These are phyloP conservation scores for Tetranychus piercei DNA, from an alignment of 2,888 invertebrate genomes.

Conservation along the genomic window DNA sequence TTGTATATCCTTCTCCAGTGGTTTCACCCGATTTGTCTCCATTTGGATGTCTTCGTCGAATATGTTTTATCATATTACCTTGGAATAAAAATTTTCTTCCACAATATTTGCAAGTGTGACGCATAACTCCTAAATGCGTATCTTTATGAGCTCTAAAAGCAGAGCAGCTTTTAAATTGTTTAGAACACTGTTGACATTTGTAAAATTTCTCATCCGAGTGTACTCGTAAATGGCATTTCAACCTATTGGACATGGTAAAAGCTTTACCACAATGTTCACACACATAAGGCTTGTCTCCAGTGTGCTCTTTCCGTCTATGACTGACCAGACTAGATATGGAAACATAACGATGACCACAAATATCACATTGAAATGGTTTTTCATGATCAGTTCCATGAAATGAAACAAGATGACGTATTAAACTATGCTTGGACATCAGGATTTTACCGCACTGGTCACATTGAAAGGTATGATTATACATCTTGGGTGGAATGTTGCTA, in stretches of 20 bases:
- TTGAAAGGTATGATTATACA: slow-evolving; percentile 11
- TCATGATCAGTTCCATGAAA: slow-evolving; percentile 13
- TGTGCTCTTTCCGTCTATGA: slow-evolving; percentile 22
- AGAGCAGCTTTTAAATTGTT: slow-evolving; percentile 23
- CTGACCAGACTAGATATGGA: neutral
- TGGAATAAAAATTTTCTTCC: slow-evolving; percentile 23
- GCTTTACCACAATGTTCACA: slow-evolving; percentile 29
- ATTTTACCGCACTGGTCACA: slow-evolving; percentile 10
- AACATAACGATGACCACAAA: slow-evolving; percentile 12
- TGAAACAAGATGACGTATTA: slow-evolving; percentile 11
- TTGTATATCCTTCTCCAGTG: neutral
- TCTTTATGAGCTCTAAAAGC: slow-evolving; percentile 24
- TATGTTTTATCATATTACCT: slow-evolving; percentile 26
- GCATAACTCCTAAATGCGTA: slow-evolving; percentile 24
- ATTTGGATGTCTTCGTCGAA: slow-evolving; percentile 19
- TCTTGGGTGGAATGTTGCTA: slow-evolving; percentile 3
- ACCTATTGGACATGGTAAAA: slow-evolving; percentile 27
- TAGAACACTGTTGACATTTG: slow-evolving; percentile 23
- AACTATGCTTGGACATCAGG: slow-evolving; percentile 11
- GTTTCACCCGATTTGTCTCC: neutral
- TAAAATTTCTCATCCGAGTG: slow-evolving; percentile 25
- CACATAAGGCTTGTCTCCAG: slow-evolving; percentile 27
- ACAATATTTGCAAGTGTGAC: slow-evolving; percentile 24
- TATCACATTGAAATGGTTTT: slow-evolving; percentile 13
- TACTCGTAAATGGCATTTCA: slow-evolving; percentile 23